A percentile compares a stretch with the other conserved stretches of the same genome.
Conservation (phyloP, 2,888 invertebrate species). For the Blastobasis adustella region DNA sequence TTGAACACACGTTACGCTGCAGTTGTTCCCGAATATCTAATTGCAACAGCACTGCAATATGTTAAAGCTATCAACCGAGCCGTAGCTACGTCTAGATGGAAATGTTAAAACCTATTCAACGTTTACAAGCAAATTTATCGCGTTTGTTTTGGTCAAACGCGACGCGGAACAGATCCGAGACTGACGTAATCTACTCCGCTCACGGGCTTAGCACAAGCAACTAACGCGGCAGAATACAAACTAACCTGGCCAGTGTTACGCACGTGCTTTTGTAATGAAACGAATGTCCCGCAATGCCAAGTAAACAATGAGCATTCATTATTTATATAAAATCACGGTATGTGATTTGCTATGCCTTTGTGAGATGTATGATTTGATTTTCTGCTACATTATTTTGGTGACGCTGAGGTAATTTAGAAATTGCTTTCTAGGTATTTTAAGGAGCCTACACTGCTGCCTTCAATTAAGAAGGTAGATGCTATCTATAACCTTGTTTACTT, state of each 20-base stretch:
- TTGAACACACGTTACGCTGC: conserved; percentile 9
- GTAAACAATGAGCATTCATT: conserved; percentile 28
- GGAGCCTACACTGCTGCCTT: no score
- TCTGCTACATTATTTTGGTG: no score
- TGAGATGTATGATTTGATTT: no score
- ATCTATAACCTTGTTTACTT: no score
- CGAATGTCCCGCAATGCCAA: conserved; percentile 31
- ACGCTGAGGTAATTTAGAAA: no score
- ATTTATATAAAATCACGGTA: no score
- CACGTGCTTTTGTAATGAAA: conserved; percentile 50
- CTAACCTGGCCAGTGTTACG: conserved; percentile 35
- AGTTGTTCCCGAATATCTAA: conserved; percentile 8
- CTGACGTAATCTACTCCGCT: conserved; percentile 54
- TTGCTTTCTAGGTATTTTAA: no score
- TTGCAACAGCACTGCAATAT: conserved; percentile 1
- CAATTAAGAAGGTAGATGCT: no score
- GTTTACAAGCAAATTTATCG: not conserved
- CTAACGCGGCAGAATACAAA: conserved; percentile 28
- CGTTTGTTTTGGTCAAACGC: conserved; percentile 41
- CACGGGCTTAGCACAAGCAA: not conserved
- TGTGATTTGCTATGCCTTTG: no score
- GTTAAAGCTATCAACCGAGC: not conserved
- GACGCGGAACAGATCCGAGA: conserved; percentile 25
- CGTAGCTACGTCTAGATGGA: no score
- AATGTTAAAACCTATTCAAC: not conserved